Conservation (phyloP, 2,113 vertebrate genomes). For the Ammodytes dubius region DNA sequence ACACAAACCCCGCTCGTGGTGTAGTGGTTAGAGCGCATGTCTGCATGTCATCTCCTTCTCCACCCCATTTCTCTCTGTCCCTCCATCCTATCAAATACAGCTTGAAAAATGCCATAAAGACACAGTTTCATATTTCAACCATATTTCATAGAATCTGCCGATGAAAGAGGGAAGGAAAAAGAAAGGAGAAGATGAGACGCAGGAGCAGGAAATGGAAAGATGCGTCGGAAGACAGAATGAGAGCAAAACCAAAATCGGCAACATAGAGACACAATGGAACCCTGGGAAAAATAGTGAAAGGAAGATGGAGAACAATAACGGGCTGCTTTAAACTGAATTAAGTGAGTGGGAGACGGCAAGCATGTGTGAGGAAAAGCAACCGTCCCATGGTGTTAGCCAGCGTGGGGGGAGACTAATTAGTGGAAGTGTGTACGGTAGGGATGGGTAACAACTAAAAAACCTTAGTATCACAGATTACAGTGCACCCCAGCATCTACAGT, state of each 20-base stretch:
- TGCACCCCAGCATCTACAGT: neutral
- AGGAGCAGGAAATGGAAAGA: constrained; percentile 52
- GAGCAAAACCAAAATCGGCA: constrained; percentile 50
- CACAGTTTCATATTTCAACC: constrained; percentile 26
- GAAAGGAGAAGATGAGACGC: constrained; percentile 36
- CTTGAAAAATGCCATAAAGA: too few species aligned
- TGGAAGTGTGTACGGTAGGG: constrained; percentile 41
- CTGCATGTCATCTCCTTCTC: too few species aligned
- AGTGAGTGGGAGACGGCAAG: constrained; percentile 32
- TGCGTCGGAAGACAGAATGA: constrained; percentile 55
- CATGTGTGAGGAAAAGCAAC: constrained; percentile 45
- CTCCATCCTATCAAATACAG: too few species aligned
- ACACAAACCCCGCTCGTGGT: too few species aligned
- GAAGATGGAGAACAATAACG: constrained; percentile 50
- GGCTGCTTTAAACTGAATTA: constrained; percentile 31
- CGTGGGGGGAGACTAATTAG: constrained; percentile 74
- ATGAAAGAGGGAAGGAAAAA: constrained; percentile 13
- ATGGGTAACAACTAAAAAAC: neutral
- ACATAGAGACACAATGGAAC: constrained; percentile 41
- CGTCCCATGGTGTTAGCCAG: constrained; percentile 56
- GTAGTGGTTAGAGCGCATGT: too few species aligned
- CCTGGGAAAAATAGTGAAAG: constrained; percentile 34
- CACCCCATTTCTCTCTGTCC: too few species aligned
- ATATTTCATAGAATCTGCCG: constrained; percentile 51
- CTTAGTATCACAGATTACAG: neutral